These are phyloP conservation scores for Centrocercus urophasianus DNA, from an alignment of 2,113 vertebrate genomes.

Conservation along the genomic window DNA sequence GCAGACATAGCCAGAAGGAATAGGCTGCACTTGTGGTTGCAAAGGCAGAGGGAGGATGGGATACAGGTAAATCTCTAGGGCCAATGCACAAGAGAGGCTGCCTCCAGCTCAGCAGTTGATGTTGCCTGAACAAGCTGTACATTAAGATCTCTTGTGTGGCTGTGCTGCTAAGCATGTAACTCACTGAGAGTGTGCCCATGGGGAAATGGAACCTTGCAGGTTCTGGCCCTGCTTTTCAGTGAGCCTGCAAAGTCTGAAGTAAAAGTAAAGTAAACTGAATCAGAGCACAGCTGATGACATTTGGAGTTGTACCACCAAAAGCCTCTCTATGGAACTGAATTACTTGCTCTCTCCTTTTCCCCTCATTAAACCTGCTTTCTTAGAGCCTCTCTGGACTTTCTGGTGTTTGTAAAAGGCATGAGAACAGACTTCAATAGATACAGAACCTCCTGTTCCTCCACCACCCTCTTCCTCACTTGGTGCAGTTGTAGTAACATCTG, in stretches of 20 bases:
- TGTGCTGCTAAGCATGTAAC: background rate
- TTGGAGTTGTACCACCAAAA: background rate
- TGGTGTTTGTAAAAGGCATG: background rate
- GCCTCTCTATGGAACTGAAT: background rate
- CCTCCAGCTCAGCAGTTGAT: background rate
- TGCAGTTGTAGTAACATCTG: background rate
- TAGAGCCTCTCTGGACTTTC: background rate
- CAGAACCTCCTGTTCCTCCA: background rate
- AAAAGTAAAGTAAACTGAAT: background rate
- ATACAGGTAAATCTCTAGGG: background rate
- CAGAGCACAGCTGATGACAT: background rate
- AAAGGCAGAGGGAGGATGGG: background rate
- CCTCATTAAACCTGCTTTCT: background rate
- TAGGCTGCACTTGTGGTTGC: background rate
- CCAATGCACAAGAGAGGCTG: background rate
- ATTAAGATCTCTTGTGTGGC: background rate
- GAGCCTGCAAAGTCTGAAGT: background rate
- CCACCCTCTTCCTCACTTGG: background rate
- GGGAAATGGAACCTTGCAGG: background rate
- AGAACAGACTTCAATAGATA: background rate
- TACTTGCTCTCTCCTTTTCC: background rate
- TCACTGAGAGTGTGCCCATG: fast-evolving
- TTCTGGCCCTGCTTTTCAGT: background rate
- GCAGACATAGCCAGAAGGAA: background rate
- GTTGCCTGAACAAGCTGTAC: background rate